phyloP scores from a whole-genome alignment of 23 tunicate species.

The Phallusia fumigata region DNA sequence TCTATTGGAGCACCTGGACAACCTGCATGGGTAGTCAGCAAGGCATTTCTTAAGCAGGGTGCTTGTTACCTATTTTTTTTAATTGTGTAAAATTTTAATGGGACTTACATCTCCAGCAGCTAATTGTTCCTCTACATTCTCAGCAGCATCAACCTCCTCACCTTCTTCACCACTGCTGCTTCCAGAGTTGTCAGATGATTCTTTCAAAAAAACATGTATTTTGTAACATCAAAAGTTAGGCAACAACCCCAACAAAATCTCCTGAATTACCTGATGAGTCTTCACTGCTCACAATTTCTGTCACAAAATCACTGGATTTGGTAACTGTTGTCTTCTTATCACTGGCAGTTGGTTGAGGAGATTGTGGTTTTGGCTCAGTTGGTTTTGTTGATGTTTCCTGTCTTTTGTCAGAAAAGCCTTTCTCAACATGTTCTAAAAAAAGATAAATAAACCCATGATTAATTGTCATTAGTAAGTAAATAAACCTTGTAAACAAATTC shows the following conservation, averaged over 20 bases:
- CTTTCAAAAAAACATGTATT: not conserved
- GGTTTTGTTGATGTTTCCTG: not conserved
- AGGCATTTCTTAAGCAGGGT: too few relatives aligned
- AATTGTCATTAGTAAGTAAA: too few relatives aligned
- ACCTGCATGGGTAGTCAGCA: too few relatives aligned
- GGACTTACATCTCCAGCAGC: not conserved
- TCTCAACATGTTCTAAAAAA: not conserved
- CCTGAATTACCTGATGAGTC: constrained; percentile 52
- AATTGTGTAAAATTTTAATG: too few relatives aligned
- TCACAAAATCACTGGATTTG: constrained; percentile 1
- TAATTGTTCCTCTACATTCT: not conserved
- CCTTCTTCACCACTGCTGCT: constrained; percentile 48
- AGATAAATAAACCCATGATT: too few relatives aligned
- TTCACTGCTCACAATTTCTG: constrained; percentile 47
- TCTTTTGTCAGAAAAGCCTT: not conserved
- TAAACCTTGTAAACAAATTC: too few relatives aligned
- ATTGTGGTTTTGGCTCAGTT: not conserved
- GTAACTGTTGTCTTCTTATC: not conserved
- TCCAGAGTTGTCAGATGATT: constrained; percentile 30
- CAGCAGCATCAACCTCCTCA: constrained; percentile 7
- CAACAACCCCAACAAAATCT: not conserved
- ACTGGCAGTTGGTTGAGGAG: not conserved
- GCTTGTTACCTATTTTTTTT: too few relatives aligned
- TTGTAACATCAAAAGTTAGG: not conserved
- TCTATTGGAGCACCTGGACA: too few relatives aligned